Evolutionary conservation across 2,888 invertebrate genomes (phyloP).

Genomic region (Eupithecia subumbrata): DNA sequence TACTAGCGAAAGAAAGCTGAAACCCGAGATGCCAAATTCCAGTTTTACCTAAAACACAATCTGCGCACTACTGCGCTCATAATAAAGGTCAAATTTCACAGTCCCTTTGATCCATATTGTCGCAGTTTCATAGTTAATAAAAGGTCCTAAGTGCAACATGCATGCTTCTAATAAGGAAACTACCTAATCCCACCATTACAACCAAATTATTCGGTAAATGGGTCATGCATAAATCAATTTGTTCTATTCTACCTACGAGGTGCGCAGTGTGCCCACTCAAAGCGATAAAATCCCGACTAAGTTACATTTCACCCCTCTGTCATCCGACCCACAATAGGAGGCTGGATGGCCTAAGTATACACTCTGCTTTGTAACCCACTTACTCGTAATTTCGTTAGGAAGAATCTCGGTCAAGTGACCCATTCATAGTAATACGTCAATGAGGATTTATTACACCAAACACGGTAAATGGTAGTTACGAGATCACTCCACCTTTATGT

Average conservation of each 20-base stretch:
- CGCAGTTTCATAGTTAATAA: too few relatives aligned
- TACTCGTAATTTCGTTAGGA: slow-evolving; percentile 32
- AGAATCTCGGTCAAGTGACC: slow-evolving; percentile 37
- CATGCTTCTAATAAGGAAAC: neutral
- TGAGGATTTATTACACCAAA: slow-evolving; percentile 35
- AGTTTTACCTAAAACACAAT: too few relatives aligned
- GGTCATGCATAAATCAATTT: neutral
- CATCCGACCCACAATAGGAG: slow-evolving; percentile 25
- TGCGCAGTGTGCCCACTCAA: neutral
- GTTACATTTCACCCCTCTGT: slow-evolving; percentile 9
- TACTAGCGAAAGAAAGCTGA: neutral
- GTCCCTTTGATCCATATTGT: too few relatives aligned
- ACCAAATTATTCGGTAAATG: neutral
- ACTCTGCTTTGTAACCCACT: slow-evolving; percentile 30
- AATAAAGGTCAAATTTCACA: too few relatives aligned
- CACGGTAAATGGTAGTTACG: slow-evolving; percentile 33
- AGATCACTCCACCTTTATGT: slow-evolving; percentile 27
- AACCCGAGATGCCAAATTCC: neutral
- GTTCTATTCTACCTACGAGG: neutral
- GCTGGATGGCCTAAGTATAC: slow-evolving; percentile 18
- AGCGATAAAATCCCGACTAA: neutral
- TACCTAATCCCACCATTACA: neutral
- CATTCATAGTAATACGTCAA: slow-evolving; percentile 37
- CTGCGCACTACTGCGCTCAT: too few relatives aligned
- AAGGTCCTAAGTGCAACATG: too few relatives aligned